Base-by-base conservation (phyloP, 2,797 vertebrate species). In the Distichodus sexfasciatus region DNA sequence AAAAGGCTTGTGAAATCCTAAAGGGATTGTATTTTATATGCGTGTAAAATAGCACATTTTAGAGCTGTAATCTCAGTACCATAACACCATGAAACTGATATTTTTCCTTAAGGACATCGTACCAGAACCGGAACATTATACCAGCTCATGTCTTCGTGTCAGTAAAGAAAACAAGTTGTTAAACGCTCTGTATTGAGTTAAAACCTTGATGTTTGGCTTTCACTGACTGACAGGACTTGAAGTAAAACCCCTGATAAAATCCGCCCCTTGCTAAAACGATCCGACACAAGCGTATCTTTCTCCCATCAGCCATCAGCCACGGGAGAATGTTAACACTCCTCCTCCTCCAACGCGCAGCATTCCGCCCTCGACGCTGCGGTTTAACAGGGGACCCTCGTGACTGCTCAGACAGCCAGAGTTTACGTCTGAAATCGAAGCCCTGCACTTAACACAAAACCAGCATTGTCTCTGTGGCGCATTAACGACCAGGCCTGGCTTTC, bases 171-270 rank as follows among this genome's bases (percentile, higher is more conserved):
- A 68, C 31, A 24, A 14, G 50, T 35, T 17, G 69, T 67, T 59
- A 70, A 60, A 60, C 48, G 38, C 64, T 59, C 24, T 57, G 59
- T 54, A 29, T 35, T 58, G 61, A 60, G 51, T 11, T 72, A 68
- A n/a, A 79, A 71, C 77, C 77, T 36, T 66, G 58, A 26, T 41
- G 79, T 74, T 70, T 51, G 17, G 72, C 78, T 74, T n/a, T 83
- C 77, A 79, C 59, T 76, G 65, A 66, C 43, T 69, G 69, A 64
- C 59, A 68, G 74, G 53, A 73, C 55, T 46, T 50, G 41, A 69
- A 75, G 63, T 58, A 74, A 66, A 40, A 24, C 15, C 53, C 24
- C 67, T 75, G 53, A 58, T 78, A 76, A 78, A 77, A 76, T 50
- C 72, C 61, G 26, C 40, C 59, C 73, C 71, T 71, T 48, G 51